phyloP scores from a whole-genome alignment of 2,797 vertebrate species.

The Peromyscus aztecus region DNA sequence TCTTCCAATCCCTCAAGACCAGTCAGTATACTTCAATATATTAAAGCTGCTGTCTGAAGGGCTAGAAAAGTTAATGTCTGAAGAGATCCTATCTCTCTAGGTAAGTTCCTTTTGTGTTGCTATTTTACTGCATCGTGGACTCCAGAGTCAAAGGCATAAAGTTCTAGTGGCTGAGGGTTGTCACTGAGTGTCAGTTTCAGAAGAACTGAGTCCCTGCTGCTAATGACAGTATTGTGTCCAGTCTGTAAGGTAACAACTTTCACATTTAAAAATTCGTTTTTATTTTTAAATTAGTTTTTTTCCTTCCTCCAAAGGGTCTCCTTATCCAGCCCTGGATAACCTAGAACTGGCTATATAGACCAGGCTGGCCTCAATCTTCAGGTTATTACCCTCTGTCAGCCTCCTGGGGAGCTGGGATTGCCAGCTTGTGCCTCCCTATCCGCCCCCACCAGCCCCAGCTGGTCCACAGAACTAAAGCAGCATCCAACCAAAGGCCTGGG shows the following conservation, averaged over 20 bases:
- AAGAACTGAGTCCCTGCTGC: conserved; percentile 42
- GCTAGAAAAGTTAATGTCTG: not conserved
- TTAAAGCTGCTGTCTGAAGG: conserved; percentile 49
- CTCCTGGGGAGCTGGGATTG: not conserved
- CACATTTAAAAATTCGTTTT: not conserved
- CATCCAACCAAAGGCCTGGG: not conserved
- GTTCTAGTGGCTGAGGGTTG: not conserved
- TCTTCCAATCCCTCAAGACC: conserved; percentile 25
- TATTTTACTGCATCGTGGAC: conserved; percentile 34
- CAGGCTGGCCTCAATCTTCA: not conserved
- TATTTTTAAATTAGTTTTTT: not conserved
- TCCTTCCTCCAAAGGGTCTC: not conserved
- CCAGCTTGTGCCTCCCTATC: too few species aligned
- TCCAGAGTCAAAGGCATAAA: conserved; percentile 16
- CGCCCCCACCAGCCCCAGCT: not conserved
- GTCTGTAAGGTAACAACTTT: conserved; percentile 19
- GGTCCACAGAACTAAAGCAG: not conserved
- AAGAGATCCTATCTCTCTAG: conserved; percentile 19
- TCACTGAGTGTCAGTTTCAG: not conserved
- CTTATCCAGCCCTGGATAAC: not conserved
- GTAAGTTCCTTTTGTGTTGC: not conserved
- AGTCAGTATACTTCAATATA: conserved; percentile 35
- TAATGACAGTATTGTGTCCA: not conserved
- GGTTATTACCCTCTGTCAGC: not conserved
- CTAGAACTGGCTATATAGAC: not conserved